phyloP scores from a whole-genome alignment of 1,140 invertebrate species.

The Drosophila ohnishii region DNA sequence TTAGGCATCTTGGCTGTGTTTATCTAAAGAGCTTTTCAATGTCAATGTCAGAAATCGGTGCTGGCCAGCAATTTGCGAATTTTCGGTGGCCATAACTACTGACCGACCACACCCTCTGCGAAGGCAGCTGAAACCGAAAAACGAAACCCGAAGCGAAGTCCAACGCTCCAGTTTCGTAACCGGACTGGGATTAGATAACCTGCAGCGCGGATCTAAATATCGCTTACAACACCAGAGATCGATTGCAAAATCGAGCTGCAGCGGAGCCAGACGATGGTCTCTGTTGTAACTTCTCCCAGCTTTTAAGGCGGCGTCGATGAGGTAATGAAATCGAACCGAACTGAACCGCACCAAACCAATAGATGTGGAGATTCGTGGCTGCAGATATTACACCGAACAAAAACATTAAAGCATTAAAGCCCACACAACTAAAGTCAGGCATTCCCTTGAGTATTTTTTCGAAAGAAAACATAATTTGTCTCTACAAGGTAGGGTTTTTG shows the following conservation, averaged over 20 bases:
- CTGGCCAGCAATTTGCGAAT: constrained; percentile 12
- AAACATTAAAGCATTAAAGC: neutral
- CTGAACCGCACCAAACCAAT: constrained; percentile 54
- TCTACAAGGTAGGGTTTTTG: neutral
- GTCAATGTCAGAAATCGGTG: constrained; percentile 70
- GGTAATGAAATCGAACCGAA: constrained; percentile 72
- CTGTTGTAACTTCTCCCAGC: constrained; percentile 73
- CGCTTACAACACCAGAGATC: constrained; percentile 33
- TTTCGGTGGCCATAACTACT: neutral
- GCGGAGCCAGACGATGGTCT: constrained; percentile 52
- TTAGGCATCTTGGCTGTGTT: constrained; percentile 35
- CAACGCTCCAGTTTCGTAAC: constrained; percentile 28
- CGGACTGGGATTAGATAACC: constrained; percentile 34
- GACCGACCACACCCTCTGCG: constrained; percentile 30
- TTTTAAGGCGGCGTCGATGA: constrained; percentile 71
- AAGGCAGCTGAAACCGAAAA: neutral
- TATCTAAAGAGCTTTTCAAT: constrained; percentile 61
- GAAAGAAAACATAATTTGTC: neutral
- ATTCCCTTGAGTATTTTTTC: too few species aligned
- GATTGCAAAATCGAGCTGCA: constrained; percentile 63
- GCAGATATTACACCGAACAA: constrained; percentile 29
- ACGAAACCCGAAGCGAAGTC: constrained; percentile 13
- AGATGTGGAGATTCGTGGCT: constrained; percentile 53
- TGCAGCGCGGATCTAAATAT: constrained; percentile 55
- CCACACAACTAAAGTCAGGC: neutral